Evolutionary conservation across 2,888 invertebrate species (phyloP).

Genomic region (Lasioglossum villosulum): DNA sequence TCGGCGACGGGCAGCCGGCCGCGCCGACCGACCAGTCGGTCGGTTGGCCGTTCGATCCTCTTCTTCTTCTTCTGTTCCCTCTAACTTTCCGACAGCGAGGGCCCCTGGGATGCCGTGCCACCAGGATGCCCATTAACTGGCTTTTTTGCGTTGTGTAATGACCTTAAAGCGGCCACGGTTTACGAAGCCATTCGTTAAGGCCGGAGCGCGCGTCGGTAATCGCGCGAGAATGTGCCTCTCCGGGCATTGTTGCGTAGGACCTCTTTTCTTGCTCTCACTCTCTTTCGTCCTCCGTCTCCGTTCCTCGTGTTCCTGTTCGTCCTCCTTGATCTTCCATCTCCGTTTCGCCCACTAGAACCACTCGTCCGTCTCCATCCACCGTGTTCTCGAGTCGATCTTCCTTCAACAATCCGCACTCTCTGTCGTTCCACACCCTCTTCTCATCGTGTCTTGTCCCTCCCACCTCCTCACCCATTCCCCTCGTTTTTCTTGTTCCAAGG

Average conservation of each 20-base stretch:
- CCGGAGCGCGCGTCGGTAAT: slow-evolving; percentile 70
- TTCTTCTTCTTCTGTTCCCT: slow-evolving; percentile 17
- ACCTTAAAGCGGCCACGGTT: slow-evolving; percentile 77
- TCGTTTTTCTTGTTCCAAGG: slow-evolving; percentile 58
- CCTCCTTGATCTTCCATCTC: neutral
- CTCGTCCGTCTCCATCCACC: neutral
- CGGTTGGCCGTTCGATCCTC: slow-evolving; percentile 21
- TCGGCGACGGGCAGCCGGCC: slow-evolving; percentile 78
- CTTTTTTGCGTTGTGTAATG: slow-evolving; percentile 78
- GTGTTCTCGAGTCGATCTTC: neutral
- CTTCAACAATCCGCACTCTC: slow-evolving; percentile 1
- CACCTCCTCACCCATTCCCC: slow-evolving; percentile 26
- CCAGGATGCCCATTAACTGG: slow-evolving; percentile 74
- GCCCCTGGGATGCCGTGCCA: slow-evolving; percentile 59
- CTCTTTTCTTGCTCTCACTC: slow-evolving; percentile 54
- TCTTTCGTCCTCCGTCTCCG: neutral
- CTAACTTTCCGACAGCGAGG: slow-evolving; percentile 6
- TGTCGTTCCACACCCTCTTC: neutral
- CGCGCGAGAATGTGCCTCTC: slow-evolving; percentile 76
- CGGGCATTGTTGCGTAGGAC: slow-evolving; percentile 75
- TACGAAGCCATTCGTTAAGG: slow-evolving; percentile 79
- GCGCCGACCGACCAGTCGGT: neutral
- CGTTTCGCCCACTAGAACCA: neutral
- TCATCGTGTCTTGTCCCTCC: neutral
- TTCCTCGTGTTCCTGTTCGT: neutral